A percentile compares a stretch with the other conserved stretches of the same genome.
These are phyloP conservation scores for Protosalanx chinensis DNA, from an alignment of 2,797 vertebrate species.

Conservation along the genomic window DNA sequence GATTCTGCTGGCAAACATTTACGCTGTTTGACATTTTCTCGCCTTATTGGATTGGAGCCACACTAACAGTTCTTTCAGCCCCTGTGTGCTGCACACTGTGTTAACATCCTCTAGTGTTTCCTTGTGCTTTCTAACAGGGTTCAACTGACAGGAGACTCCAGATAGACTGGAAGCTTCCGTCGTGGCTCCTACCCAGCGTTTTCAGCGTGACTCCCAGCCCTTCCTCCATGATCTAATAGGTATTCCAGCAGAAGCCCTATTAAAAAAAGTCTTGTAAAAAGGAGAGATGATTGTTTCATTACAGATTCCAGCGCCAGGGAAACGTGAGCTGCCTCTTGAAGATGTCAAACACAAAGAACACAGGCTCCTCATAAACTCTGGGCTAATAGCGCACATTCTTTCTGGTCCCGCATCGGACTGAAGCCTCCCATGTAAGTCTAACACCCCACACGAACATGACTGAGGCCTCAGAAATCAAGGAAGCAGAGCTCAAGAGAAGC, in stretches of 20 bases:
- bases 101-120: neutral
- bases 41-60: constrained; percentile 19
- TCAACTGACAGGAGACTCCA: neutral
- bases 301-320: constrained; percentile 19
- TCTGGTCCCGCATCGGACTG: neutral
- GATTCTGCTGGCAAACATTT: constrained; percentile 32
- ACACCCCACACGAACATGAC: neutral
- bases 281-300: constrained; percentile 32
- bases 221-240: constrained; percentile 28
- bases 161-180: neutral
- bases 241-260: constrained; percentile 22
- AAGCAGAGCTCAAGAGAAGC: neutral
- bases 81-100: no score
- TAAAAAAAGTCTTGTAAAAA: constrained; percentile 40
- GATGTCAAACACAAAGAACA: neutral
- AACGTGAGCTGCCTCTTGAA: constrained; percentile 31
- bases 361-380: constrained; percentile 4
- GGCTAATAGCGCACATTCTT: neutral
- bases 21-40: constrained; percentile 15
- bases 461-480: neutral
- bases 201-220: neutral
- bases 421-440: neutral
- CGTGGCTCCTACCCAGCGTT: neutral
- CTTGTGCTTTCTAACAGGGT: neutral
- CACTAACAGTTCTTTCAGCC: neutral